Conservation (phyloP, 2,113 vertebrate genomes). For the Pelusios castaneus region DNA sequence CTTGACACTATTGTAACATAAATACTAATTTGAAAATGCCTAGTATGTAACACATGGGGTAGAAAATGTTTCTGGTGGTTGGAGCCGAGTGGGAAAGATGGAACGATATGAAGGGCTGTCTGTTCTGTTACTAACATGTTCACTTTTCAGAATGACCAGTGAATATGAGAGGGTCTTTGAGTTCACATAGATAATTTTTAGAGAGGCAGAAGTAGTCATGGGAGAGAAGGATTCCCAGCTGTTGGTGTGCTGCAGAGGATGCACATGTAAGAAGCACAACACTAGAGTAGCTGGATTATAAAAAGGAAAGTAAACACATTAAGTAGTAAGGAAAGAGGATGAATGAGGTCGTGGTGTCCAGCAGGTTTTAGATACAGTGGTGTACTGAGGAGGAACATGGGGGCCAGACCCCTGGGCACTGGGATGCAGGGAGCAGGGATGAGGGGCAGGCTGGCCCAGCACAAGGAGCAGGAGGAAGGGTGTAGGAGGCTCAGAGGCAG, state of each 20-base stretch:
- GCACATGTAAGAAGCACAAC: rapidly evolving
- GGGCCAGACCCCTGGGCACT: no score
- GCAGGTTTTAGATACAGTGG: neutral
- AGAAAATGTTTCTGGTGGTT: neutral
- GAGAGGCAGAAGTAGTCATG: neutral
- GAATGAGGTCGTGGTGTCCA: neutral
- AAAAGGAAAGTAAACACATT: neutral
- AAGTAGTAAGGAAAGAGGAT: neutral
- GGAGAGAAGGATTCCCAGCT: constrained; percentile 1
- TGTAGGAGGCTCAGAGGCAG: no score
- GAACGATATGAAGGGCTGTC: neutral
- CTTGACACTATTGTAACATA: neutral
- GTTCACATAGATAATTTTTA: neutral
- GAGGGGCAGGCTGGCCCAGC: no score
- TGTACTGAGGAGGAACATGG: no score
- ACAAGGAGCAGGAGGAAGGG: no score
- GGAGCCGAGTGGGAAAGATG: neutral
- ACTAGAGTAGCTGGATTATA: neutral
- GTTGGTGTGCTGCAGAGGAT: neutral
- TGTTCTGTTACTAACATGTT: neutral
- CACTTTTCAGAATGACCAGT: neutral
- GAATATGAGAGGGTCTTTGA: neutral
- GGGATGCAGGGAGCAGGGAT: no score
- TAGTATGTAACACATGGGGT: neutral
- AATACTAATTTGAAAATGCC: neutral